Base-by-base conservation (phyloP, 2,797 vertebrate genomes). In the Myotis myotis region DNA sequence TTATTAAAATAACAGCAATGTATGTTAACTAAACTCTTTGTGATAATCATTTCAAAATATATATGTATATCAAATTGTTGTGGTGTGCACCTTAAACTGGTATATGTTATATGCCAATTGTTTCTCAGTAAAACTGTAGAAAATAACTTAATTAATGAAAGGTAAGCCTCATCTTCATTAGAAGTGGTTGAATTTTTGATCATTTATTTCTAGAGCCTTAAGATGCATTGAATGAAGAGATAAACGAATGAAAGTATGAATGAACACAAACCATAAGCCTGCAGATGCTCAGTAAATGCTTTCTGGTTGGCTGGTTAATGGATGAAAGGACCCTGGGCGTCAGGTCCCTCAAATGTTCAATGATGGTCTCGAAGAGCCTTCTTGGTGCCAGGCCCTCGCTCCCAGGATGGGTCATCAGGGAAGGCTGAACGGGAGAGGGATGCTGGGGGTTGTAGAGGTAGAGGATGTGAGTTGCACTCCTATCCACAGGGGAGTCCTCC, bases 121-220 rank as follows among this genome's bases (percentile, higher is more conserved):
- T 49, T 22, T 74, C 10, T 86, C 72, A 53, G 8, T 60, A 53
- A 81, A 68, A 49, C 10, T 17, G 20, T 70, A 66, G 55, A 47
- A 38, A 89, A 33, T 87, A 75, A 84, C 47, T 25, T 2, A 20
- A 16, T 55, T 23, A 17, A 38, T 55, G 78, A 30, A 75, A 41
- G 76, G 15, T 51, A 62, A 55, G 6, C 78, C 23, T 53, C 28
- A 5, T 38, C 49, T 66, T 11, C 25, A 12, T 71, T 66, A 75
- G 51, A 68, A 72, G 30, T 79, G 70, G 36, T 86, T 47, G 3
- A 51, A 38, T 89, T 93, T 76, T 55, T 82, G 30, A 51, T 82
- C 28, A 53, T 53, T 53, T 71, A 47, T 95, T 83, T 55, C 33
- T 83, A 33, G 82, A 82, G 38, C 19, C 79, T 89, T 16, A 49